Evolutionary conservation across 2,113 vertebrate genomes (phyloP).

Genomic region (Syngnathus floridae): DNA sequence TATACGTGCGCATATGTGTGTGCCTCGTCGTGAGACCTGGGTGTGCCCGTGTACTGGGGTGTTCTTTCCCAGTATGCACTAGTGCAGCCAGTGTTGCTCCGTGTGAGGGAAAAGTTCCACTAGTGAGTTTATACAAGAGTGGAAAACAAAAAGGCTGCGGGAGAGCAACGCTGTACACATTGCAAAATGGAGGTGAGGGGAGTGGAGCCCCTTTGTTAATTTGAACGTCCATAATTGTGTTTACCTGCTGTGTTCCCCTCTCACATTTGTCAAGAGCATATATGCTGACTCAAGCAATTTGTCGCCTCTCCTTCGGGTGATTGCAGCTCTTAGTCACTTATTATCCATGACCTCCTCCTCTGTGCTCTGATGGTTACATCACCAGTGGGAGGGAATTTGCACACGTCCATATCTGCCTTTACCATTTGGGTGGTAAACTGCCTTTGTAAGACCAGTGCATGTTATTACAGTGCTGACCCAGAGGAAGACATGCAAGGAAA

Average conservation of each 20-base stretch:
- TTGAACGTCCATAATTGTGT: slow-evolving; percentile 11
- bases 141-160: slow-evolving; percentile 41
- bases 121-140: slow-evolving; percentile 43
- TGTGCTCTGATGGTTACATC: slow-evolving; percentile 56
- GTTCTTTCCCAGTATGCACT: slow-evolving; percentile 56
- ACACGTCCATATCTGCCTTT: slow-evolving; percentile 35
- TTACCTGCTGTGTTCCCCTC: slow-evolving; percentile 16
- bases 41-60: slow-evolving; percentile 62
- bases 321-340: slow-evolving; percentile 64
- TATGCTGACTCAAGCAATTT: slow-evolving; percentile 48
- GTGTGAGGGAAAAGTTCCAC: slow-evolving; percentile 40
- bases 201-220: slow-evolving; percentile 15
- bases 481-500: slow-evolving; percentile 33
- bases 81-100: slow-evolving; percentile 44
- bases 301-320: slow-evolving; percentile 53
- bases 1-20: slow-evolving; percentile 24
- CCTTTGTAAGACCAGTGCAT: slow-evolving; percentile 25
- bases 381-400: slow-evolving; percentile 53
- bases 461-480: slow-evolving; percentile 34
- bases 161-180: slow-evolving; percentile 33
- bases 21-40: slow-evolving; percentile 58
- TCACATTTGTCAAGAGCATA: slow-evolving; percentile 36
- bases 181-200: slow-evolving; percentile 20
- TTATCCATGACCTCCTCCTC: slow-evolving; percentile 54
- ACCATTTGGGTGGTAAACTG: slow-evolving; percentile 31